phyloP scores from a whole-genome alignment of 2,113 vertebrate genomes.

The Macroglossus sobrinus region DNA sequence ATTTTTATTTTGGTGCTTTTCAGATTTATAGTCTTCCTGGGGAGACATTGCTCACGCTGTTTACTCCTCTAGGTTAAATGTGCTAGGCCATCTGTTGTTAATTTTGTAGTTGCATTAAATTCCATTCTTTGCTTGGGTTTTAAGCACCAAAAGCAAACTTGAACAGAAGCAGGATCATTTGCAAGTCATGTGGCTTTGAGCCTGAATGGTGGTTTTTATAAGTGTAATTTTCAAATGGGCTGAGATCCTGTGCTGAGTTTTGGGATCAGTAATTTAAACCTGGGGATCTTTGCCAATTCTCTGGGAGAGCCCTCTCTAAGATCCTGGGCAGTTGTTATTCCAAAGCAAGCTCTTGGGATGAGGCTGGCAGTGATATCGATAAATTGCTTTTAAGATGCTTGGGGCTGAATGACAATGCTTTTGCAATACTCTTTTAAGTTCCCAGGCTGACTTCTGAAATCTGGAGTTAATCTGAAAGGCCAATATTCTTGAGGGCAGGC shows the following conservation, averaged over 20 bases:
- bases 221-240: constrained; percentile 12
- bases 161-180: constrained; percentile 34
- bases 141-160: constrained; percentile 68
- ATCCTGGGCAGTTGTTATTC: not conserved
- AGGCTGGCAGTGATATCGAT: not conserved
- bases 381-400: constrained; percentile 32
- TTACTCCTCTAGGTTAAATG: constrained; percentile 75
- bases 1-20: constrained; percentile 34
- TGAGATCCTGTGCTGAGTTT: constrained; percentile 17
- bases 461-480: not conserved
- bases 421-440: constrained; percentile 20
- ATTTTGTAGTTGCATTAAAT: constrained; percentile 77
- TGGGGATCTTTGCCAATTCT: not conserved
- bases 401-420: not conserved
- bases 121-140: constrained; percentile 70
- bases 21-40: constrained; percentile 30
- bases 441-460: not conserved
- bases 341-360: not conserved
- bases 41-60: constrained; percentile 55
- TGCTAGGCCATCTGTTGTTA: constrained; percentile 74
- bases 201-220: constrained; percentile 42
- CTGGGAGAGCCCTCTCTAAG: not conserved
- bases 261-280: constrained; percentile 15
- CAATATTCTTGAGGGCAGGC: not conserved
- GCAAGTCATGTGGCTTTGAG: constrained; percentile 16